These are phyloP conservation scores for Labeo calbasu DNA, from an alignment of 2,797 vertebrate genomes.

Conservation along the genomic window DNA sequence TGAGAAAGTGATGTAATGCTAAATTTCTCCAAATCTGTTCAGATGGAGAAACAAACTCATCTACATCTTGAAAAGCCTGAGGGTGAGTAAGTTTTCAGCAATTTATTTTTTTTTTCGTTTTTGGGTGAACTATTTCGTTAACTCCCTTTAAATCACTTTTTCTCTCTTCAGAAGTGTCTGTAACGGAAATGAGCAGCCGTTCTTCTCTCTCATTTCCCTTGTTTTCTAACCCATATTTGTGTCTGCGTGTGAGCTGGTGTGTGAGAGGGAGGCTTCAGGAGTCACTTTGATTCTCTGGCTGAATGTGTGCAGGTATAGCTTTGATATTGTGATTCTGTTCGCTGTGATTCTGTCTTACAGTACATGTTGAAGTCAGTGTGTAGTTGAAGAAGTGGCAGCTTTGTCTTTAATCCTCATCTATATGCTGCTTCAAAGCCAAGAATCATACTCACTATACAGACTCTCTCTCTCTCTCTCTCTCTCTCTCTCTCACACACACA, in stretches of 20 bases:
- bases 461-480: background rate
- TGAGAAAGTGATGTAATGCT: background rate
- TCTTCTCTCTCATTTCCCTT: constrained; percentile 47
- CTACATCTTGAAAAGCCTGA: background rate
- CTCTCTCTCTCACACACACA: background rate
- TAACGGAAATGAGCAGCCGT: constrained; percentile 25
- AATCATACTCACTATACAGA: constrained; percentile 55
- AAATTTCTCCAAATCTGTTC: background rate
- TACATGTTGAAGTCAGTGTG: constrained; percentile 35
- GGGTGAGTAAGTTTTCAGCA: background rate
- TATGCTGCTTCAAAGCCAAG: constrained; percentile 62
- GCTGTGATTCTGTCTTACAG: constrained; percentile 30
- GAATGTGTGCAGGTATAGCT: constrained; percentile 37
- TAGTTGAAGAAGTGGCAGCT: constrained; percentile 60
- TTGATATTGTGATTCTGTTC: constrained; percentile 43
- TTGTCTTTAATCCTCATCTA: constrained; percentile 75
- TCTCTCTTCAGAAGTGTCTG: constrained; percentile 4
- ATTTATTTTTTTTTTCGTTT: background rate
- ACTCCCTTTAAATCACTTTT: background rate
- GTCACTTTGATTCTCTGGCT: constrained; percentile 42
- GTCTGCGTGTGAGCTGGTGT: constrained; percentile 27
- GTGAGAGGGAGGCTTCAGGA: constrained; percentile 41
- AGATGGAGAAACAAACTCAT: background rate
- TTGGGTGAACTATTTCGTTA: background rate
- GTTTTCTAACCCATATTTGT: constrained; percentile 38